Conservation (phyloP, 2,113 vertebrate species). For the Azemiops feae region DNA sequence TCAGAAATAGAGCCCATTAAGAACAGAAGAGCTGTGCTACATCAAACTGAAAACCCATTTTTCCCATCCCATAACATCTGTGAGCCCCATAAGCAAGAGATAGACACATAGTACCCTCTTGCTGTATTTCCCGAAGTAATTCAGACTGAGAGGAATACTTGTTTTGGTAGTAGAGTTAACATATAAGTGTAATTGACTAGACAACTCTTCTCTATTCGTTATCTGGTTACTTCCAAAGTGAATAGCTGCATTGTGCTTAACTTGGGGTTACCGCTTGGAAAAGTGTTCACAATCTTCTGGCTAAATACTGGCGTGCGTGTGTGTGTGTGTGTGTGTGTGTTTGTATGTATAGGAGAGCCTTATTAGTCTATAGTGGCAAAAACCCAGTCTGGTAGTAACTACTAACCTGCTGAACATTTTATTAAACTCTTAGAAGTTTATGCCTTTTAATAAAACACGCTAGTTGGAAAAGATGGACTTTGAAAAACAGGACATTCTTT, state of each 20-base stretch:
- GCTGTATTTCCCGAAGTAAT: neutral
- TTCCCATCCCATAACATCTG: neutral
- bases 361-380: neutral
- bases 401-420: neutral
- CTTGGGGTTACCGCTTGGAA: neutral
- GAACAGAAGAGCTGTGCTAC: neutral
- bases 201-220: too few species aligned
- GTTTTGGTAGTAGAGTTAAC: neutral
- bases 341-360: neutral
- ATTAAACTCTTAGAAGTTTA: neutral
- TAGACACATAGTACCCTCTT: neutral
- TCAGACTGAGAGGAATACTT: neutral
- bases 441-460: neutral
- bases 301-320: neutral
- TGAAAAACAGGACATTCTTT: neutral
- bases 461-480: neutral
- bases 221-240: neutral
- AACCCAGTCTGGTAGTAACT: neutral
- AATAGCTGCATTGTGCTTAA: neutral
- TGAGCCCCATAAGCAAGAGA: neutral
- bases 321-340: neutral
- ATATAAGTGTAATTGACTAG: neutral
- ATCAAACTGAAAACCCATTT: neutral
- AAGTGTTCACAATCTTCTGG: neutral
- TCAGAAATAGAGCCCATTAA: neutral